phyloP scores from a whole-genome alignment of 2,888 invertebrate genomes.

The Meta bourneti region DNA sequence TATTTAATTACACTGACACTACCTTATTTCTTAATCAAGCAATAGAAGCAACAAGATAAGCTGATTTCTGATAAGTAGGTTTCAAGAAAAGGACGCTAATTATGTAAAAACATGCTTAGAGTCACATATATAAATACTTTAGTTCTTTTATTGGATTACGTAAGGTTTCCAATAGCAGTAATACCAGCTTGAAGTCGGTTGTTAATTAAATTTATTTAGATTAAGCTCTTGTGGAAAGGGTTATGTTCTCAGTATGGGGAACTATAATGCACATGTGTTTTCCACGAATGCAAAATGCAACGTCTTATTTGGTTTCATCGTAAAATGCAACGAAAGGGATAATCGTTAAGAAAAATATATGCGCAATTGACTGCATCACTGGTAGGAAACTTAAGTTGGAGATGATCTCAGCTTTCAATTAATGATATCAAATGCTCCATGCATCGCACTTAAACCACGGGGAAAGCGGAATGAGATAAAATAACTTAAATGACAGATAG shows the following conservation, averaged over 20 bases:
- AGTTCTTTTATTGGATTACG: background rate
- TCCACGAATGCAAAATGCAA: background rate
- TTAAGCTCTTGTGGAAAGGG: background rate
- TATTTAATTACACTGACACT: no score
- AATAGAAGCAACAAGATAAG: no score
- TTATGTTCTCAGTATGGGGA: background rate
- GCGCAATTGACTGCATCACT: background rate
- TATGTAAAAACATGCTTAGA: no score
- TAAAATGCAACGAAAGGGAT: background rate
- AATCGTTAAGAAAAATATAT: background rate
- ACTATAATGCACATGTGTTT: background rate
- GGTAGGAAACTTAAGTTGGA: background rate
- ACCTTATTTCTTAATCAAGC: no score
- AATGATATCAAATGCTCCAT: background rate
- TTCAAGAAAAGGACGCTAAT: no score
- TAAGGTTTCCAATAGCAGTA: background rate
- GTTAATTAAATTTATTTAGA: background rate
- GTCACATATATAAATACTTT: no score
- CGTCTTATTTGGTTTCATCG: background rate
- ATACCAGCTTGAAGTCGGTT: background rate
- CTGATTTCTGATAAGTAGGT: no score
- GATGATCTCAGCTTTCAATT: background rate
- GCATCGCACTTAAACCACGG: background rate
- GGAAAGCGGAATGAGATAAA: background rate
- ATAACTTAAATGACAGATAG: background rate